Base-by-base conservation (phyloP, 2,888 invertebrate species). In the Onchidella celtica region DNA sequence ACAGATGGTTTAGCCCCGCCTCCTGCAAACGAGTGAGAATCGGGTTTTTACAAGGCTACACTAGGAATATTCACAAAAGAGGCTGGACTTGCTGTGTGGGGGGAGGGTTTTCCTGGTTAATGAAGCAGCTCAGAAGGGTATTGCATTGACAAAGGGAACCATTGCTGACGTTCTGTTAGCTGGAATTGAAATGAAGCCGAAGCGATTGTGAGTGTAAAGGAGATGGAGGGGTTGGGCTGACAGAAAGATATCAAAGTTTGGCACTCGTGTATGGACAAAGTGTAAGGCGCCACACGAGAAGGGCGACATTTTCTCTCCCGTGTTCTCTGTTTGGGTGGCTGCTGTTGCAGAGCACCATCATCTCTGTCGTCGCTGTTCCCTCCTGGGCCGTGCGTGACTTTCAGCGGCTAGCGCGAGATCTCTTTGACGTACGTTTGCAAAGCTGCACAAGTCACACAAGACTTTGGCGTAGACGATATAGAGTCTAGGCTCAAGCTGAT, bases 191-290 rank as follows among this genome's bases (percentile, higher is more conserved):
- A n/a, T n/a, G n/a, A n/a, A n/a, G n/a, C n/a, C n/a, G n/a, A n/a
- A n/a, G n/a, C n/a, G n/a, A n/a, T n/a, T n/a, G n/a, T n/a, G n/a
- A n/a, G n/a, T n/a, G n/a, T n/a, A n/a, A n/a, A n/a, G n/a, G n/a
- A n/a, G 59, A 11, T 24, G 27, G 29, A 36, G 17, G 59, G 65
- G 47, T 65, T 32, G 65, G 40, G 14, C 75, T 29, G 65, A 40
- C 65, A 65, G 32, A n/a, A 24, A n/a, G 27, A 59, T 21, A 73
- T 32, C 69, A 72, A n/a, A 14, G 3, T 36, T 32, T 74, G 73
- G 24, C 73, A 74, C 36, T 63, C 57, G 36, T n/a, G 75, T 65
- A 40, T 75, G 63, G 75, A 24, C 63, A 21, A 63, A 11, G 75
- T 75, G 63, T 21, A 14, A 63, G 47, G 21, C 0, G 63, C 27